These are phyloP conservation scores for Lagopus leucura DNA, from an alignment of 2,113 vertebrate species.

Conservation along the genomic window DNA sequence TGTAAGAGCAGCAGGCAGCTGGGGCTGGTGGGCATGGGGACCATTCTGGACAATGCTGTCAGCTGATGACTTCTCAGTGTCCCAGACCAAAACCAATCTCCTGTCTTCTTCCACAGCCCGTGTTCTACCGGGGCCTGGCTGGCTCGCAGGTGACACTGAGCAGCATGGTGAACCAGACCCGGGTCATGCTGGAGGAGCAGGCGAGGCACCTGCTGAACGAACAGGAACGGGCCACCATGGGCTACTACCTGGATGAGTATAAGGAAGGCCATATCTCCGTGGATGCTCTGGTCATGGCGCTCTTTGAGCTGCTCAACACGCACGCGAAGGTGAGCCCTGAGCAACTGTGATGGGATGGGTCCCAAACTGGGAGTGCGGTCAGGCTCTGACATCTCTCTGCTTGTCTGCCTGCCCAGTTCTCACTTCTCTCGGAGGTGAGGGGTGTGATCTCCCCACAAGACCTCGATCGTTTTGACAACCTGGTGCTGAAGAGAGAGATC, in stretches of 20 bases:
- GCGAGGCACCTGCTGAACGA: constrained; percentile 90
- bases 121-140: constrained; percentile 91
- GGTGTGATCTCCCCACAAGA: constrained; percentile 89
- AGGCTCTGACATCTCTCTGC: background rate
- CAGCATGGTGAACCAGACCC: constrained; percentile 92
- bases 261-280: constrained; percentile 87
- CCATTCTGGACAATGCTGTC: background rate
- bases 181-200: constrained; percentile 92
- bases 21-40: background rate
- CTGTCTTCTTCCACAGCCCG: constrained; percentile 77
- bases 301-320: constrained; percentile 96
- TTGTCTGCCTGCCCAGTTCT: constrained; percentile 82
- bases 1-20: background rate
- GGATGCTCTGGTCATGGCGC: constrained; percentile 90
- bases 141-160: constrained; percentile 96
- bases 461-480: constrained; percentile 90
- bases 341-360: background rate
- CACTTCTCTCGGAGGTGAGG: constrained; percentile 91
- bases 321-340: constrained; percentile 88
- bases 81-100: background rate
- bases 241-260: constrained; percentile 95
- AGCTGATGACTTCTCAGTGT: background rate
- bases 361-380: fast-evolving
- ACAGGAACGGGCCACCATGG: constrained; percentile 90
- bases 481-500: constrained; percentile 93